Base-by-base conservation (phyloP, 2,113 vertebrate genomes). In the Atrichornis clamosus region DNA sequence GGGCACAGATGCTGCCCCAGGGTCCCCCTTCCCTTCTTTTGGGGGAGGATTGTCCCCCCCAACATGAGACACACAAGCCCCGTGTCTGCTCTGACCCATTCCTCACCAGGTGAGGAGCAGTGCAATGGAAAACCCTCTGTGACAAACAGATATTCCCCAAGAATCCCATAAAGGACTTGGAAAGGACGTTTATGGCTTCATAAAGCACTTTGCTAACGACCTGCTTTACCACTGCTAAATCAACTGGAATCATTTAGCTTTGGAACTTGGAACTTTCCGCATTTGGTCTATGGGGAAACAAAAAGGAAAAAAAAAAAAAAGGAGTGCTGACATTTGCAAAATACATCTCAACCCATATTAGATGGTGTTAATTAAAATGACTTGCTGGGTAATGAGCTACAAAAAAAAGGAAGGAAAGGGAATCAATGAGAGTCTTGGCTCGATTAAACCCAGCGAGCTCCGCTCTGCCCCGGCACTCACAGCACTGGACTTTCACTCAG, bases 321-420 rank as follows among this genome's bases (percentile, higher is more conserved):
- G 27, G 81, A 96, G 74, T 89, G 95, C 95, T 97, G 89, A 97
- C 88, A 62, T 88, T 80, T 77, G 95, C 92, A 89, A 92, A 97
- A 96, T 90, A 60, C 81, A 15, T 55, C 87, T 86, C 92, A 59
- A 83, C 60, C 75, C 16, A 8, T 89, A 64, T 92, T 88, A 87
- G 89, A 44, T 26, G 77, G 82, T 68, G 87, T 96, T 97, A 95
- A 97, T 97, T 95, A 96, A 95, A 96, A 90, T 94, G 95, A 91
- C 93, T 96, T 76, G 64, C 42, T 46, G 87, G 70, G 91, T 95
- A 79, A 60, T 53, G 87, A 89, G 92, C 76, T 73, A 76, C 89
- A 7, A 8, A 37, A 52, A 58, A 12, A 15, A 15, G 6, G 3
- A 13, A 26, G 64, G 14, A 67, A 59, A 27, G 14, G 47, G 55